Base-by-base conservation (phyloP, 2,113 vertebrate genomes). In the Macroglossus sobrinus region DNA sequence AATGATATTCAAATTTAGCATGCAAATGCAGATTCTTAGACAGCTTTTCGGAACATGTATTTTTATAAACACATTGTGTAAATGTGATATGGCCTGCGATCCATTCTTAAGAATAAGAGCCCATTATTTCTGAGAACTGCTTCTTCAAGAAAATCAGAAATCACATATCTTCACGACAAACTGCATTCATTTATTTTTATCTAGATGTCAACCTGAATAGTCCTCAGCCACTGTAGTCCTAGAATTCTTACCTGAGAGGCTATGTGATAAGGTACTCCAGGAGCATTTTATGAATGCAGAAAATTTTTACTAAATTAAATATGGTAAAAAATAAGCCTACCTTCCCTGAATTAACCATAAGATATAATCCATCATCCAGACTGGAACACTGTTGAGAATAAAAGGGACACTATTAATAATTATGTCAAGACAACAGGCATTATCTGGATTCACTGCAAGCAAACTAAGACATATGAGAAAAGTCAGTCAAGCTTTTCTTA, bases 231-330 rank as follows among this genome's bases (percentile, higher is more conserved):
- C 26, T 72, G 12, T 7, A 63, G 50, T 88, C 6, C 74, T 74
- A 74, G 47, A 91, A 88, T 74, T 90, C 22, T 82, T 72, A 92
- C 15, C n/a, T 11, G 22, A 72, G 7, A 85, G 15, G 18, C 71
- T 72, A 55, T 53, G 22, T 47, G 4, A 55, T 35, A 55, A 24
- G 24, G 16, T 71, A 74, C 38, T 66, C 53, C 50, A 79, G 50
- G 50, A 86, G 64, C 30, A 68, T 75, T 84, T 80, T 78, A 50
- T 33, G 71, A 84, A 79, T 95, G 3, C 33, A 66, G n/a, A 68
- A 5, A 13, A 84, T 84, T 91, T 28, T 74, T 74, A 26, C 28
- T 72, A 91, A 94, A 84, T 88, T 91, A 33, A 94, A 88, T 88
- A 1, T 79, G 6, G 11, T 82, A 22, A 80, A 84, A 84, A 57